phyloP scores from a whole-genome alignment of 64 coral and sea anemone genomes.

The Dendronephthya gigantea region DNA sequence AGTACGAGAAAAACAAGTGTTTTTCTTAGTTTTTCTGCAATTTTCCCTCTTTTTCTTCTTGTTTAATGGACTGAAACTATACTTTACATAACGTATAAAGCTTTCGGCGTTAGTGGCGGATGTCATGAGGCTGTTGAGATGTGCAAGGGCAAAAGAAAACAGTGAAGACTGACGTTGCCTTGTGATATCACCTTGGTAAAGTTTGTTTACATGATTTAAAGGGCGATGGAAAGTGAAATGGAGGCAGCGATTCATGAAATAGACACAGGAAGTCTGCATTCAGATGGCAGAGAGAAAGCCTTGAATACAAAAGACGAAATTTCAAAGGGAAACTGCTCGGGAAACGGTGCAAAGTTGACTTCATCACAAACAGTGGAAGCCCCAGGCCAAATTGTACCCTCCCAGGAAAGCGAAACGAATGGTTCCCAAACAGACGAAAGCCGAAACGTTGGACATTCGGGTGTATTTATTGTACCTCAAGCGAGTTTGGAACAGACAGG shows the following conservation, averaged over 20 bases:
- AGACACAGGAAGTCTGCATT: neutral
- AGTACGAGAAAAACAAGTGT: neutral
- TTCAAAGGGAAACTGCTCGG: neutral
- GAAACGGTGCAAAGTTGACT: neutral
- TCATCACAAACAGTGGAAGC: neutral
- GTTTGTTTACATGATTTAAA: neutral
- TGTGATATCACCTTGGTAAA: neutral
- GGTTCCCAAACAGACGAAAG: neutral
- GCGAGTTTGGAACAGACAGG: neutral
- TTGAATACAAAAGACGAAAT: neutral
- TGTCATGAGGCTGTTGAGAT: neutral
- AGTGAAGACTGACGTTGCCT: neutral
- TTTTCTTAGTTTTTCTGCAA: neutral
- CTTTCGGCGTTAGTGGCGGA: neutral
- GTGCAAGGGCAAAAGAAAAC: neutral
- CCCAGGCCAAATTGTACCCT: neutral
- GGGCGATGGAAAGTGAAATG: neutral
- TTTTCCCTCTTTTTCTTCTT: neutral
- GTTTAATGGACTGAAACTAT: neutral
- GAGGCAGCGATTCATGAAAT: neutral
- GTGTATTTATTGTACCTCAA: neutral
- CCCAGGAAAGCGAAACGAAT: neutral
- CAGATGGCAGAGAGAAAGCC: neutral
- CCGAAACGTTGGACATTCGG: neutral
- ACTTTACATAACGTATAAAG: neutral